Conservation (phyloP, 1,140 invertebrate genomes). For the Uloborus diversus region DNA sequence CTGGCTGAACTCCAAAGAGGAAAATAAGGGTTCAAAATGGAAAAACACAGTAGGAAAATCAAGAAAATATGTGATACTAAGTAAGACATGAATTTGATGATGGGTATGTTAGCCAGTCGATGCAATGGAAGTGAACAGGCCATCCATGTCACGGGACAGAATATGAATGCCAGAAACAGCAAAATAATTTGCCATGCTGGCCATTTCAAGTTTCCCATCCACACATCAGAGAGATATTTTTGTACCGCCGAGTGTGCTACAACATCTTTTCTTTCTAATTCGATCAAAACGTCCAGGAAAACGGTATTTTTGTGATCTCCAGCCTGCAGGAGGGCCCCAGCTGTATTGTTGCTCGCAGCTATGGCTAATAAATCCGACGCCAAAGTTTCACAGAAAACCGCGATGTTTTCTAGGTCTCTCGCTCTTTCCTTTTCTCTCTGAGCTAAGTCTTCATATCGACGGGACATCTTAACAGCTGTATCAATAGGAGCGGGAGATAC, state of each 20-base stretch:
- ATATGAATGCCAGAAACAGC: constrained; percentile 88
- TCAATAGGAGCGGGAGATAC: constrained; percentile 97
- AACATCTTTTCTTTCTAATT: constrained; percentile 93
- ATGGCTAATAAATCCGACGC: constrained; percentile 94
- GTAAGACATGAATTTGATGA: constrained; percentile 99
- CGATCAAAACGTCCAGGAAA: constrained; percentile 96
- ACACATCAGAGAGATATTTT: constrained; percentile 84
- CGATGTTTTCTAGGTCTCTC: constrained; percentile 92
- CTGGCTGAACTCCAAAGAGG: constrained; percentile 66
- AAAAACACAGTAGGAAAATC: constrained; percentile 89
- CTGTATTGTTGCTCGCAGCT: constrained; percentile 91
- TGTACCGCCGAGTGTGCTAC: constrained; percentile 67
- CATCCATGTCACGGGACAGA: constrained; percentile 96
- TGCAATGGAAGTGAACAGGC: constrained; percentile 94
- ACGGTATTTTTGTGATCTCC: constrained; percentile 91
- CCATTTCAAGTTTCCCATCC: constrained; percentile 96
- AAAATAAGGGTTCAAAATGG: constrained; percentile 84
- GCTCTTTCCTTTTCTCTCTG: constrained; percentile 93
- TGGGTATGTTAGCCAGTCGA: constrained; percentile 88
- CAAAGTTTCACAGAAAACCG: constrained; percentile 95
- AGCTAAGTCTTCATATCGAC: constrained; percentile 79
- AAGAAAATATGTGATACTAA: constrained; percentile 97
- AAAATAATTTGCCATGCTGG: constrained; percentile 92
- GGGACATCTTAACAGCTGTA: constrained; percentile 96
- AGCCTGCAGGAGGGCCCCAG: constrained; percentile 88